These are phyloP conservation scores for Megalops cyprinoides DNA, from an alignment of 2,797 vertebrate genomes.

Conservation along the genomic window DNA sequence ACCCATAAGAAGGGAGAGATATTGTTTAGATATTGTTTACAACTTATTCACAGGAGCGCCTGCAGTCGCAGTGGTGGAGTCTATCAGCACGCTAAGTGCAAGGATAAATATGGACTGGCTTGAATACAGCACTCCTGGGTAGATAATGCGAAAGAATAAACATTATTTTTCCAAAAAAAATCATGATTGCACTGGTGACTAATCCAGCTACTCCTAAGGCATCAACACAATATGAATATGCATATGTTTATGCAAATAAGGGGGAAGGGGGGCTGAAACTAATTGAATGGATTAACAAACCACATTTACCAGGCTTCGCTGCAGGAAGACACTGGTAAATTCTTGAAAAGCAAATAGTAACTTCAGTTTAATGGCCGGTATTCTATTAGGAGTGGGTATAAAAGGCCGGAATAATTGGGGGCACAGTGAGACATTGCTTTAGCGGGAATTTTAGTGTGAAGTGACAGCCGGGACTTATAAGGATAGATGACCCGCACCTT, in stretches of 20 bases:
- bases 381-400: no score
- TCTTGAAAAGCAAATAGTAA: conserved; percentile 52
- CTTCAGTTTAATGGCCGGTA: conserved; percentile 46
- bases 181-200: neutral
- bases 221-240: conserved; percentile 9
- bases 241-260: conserved; percentile 14
- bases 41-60: neutral
- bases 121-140: conserved; percentile 7
- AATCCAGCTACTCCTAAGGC: neutral
- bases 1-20: neutral
- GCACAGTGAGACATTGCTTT: conserved; percentile 55
- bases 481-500: conserved; percentile 40
- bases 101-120: conserved; percentile 11
- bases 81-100: conserved; percentile 18
- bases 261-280: conserved; percentile 25
- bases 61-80: neutral
- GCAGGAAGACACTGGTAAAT: conserved; percentile 17
- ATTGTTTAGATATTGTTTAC: conserved; percentile 34
- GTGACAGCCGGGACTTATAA: conserved; percentile 59
- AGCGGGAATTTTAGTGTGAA: conserved; percentile 37
- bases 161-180: neutral
- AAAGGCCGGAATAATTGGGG: conserved; percentile 65
- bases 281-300: conserved; percentile 51
- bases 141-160: conserved; percentile 14
- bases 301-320: conserved; percentile 37